phyloP scores from a whole-genome alignment of 53 echinoderm and acorn worm genomes.

The Mesocentrotus franciscanus region DNA sequence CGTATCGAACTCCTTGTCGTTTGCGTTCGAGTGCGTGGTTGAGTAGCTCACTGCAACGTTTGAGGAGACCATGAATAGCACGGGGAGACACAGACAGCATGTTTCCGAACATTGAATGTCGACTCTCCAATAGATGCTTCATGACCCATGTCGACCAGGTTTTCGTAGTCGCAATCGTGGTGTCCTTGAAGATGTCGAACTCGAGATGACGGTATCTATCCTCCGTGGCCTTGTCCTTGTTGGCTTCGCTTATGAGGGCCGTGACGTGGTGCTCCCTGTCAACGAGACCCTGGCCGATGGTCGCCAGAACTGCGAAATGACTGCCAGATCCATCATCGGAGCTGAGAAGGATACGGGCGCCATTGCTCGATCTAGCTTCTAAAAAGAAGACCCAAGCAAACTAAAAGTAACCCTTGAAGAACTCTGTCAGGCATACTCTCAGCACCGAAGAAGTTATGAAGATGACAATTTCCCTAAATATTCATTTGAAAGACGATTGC shows the following conservation, averaged over 20 bases:
- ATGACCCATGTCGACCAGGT: constrained; percentile 15
- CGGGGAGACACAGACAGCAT: background rate
- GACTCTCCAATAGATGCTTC: constrained; percentile 1
- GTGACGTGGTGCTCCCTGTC: constrained; percentile 16
- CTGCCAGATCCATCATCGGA: constrained; percentile 35
- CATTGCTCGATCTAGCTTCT: background rate
- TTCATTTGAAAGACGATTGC: too few relatives aligned
- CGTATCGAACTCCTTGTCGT: constrained; percentile 36
- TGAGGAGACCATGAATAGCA: constrained; percentile 31
- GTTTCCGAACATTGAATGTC: constrained; percentile 1
- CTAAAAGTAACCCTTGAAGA: too few relatives aligned
- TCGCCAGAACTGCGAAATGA: constrained; percentile 55
- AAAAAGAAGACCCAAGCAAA: background rate
- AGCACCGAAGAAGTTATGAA: background rate
- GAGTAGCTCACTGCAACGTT: constrained; percentile 23
- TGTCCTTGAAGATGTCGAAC: constrained; percentile 46
- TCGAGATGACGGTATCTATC: constrained; percentile 26
- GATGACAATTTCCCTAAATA: too few relatives aligned
- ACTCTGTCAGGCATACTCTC: background rate
- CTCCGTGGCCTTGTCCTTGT: background rate
- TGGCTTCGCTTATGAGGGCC: constrained; percentile 52
- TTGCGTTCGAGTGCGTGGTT: constrained; percentile 37
- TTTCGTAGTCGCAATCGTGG: constrained; percentile 16
- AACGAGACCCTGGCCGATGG: constrained; percentile 13
- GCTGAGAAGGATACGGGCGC: constrained; percentile 30